phyloP scores from a whole-genome alignment of 2,113 vertebrate genomes.

The Anseranas semipalmata region DNA sequence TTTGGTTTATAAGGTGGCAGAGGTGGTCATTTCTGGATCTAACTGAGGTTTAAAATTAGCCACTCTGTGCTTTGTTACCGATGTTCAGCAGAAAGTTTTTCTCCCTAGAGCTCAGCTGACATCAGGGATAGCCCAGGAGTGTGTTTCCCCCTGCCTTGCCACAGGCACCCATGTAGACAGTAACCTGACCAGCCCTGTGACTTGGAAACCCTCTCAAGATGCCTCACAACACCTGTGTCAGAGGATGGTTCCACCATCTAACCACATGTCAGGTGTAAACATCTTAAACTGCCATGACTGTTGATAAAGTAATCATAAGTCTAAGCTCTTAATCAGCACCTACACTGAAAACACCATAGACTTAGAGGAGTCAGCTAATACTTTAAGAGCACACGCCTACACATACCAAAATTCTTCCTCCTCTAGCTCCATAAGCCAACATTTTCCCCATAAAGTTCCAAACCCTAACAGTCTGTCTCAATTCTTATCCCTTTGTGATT shows the following conservation, averaged over 20 bases:
- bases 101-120: neutral
- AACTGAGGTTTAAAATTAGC: neutral
- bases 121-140: neutral
- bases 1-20: neutral
- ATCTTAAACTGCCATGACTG: neutral
- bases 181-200: fast-evolving
- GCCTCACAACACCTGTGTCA: neutral
- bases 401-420: neutral
- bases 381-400: neutral
- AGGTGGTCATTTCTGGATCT: neutral
- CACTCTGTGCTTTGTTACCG: neutral
- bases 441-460: neutral
- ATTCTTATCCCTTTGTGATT: neutral
- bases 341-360: neutral
- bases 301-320: neutral
- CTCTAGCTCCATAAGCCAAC: neutral
- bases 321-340: slow-evolving; percentile 21
- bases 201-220: neutral
- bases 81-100: neutral
- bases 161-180: neutral
- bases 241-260: neutral
- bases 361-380: neutral
- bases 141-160: neutral
- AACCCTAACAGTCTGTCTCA: neutral
- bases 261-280: neutral